Conservation (phyloP, 1,140 invertebrate species). For the Drosophila tristis region DNA sequence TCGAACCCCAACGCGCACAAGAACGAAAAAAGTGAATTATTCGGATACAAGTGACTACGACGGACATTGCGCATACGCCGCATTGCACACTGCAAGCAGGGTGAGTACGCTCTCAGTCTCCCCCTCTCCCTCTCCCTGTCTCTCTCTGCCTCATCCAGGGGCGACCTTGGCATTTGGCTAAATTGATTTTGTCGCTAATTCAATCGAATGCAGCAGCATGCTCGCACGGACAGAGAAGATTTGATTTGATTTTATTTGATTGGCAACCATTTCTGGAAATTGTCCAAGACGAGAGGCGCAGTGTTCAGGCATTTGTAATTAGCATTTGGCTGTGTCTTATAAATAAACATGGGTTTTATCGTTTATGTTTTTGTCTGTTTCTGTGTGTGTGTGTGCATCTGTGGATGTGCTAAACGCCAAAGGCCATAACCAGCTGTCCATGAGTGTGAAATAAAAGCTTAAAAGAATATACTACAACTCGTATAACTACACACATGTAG, state of each 20-base stretch:
- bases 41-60: background rate
- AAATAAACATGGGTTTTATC: conserved; percentile 70
- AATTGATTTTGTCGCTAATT: conserved; percentile 73
- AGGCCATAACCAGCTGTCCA: conserved; percentile 70
- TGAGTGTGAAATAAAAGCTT: conserved; percentile 73
- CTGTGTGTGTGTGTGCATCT: conserved; percentile 13
- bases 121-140: no score
- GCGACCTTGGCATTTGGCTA: conserved; percentile 70
- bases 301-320: conserved; percentile 56
- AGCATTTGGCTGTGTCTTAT: conserved; percentile 63
- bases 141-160: no score
- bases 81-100: conserved; percentile 26
- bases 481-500: background rate
- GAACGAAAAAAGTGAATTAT: conserved; percentile 37
- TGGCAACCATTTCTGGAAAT: conserved; percentile 58
- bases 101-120: no score
- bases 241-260: conserved; percentile 71
- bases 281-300: conserved; percentile 43
- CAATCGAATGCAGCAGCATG: conserved; percentile 72
- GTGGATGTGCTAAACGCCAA: conserved; percentile 64
- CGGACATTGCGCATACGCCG: conserved; percentile 48
- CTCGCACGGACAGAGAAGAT: conserved; percentile 30
- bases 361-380: conserved; percentile 5
- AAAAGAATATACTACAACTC: conserved; percentile 23
- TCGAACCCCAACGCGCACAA: conserved; percentile 26